phyloP scores from a whole-genome alignment of 2,888 invertebrate species.

The Chalcosyrphus nemorum region DNA sequence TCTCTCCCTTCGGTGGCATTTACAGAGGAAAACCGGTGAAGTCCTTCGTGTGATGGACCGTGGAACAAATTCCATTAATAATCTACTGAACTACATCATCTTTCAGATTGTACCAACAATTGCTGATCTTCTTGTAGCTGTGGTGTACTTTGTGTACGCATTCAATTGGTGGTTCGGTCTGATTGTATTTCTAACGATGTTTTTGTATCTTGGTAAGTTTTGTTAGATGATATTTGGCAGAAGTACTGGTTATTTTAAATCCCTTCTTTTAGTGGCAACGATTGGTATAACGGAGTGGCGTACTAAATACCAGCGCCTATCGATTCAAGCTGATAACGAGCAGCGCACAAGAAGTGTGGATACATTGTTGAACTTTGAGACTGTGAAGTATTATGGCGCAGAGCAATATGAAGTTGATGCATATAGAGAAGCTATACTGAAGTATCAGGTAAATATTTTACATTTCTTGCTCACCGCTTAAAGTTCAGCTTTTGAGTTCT shows the following conservation, averaged over 20 bases:
- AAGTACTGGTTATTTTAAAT: constrained; percentile 24
- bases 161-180: constrained; percentile 98
- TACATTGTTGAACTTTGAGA: constrained; percentile 98
- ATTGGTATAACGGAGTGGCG: constrained; percentile 98
- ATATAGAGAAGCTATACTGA: constrained; percentile 92
- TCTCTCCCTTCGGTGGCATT: constrained; percentile 96
- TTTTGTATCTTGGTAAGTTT: constrained; percentile 93
- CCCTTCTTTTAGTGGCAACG: constrained; percentile 86
- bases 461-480: too few species aligned
- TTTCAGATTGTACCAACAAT: constrained; percentile 97
- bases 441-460: constrained; percentile 90
- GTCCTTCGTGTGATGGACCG: constrained; percentile 98
- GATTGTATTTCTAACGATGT: constrained; percentile 97
- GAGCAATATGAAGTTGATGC: constrained; percentile 94
- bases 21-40: constrained; percentile 97
- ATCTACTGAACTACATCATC: constrained; percentile 93
- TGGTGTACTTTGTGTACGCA: constrained; percentile 91
- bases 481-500: too few species aligned
- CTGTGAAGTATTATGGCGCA: constrained; percentile 98
- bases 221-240: neutral
- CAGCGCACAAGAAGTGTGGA: constrained; percentile 96
- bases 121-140: constrained; percentile 94
- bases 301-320: constrained; percentile 95
- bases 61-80: constrained; percentile 98
- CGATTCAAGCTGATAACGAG: constrained; percentile 97